phyloP scores from a whole-genome alignment of 2,888 invertebrate species.

The Sthenelais limicola region DNA sequence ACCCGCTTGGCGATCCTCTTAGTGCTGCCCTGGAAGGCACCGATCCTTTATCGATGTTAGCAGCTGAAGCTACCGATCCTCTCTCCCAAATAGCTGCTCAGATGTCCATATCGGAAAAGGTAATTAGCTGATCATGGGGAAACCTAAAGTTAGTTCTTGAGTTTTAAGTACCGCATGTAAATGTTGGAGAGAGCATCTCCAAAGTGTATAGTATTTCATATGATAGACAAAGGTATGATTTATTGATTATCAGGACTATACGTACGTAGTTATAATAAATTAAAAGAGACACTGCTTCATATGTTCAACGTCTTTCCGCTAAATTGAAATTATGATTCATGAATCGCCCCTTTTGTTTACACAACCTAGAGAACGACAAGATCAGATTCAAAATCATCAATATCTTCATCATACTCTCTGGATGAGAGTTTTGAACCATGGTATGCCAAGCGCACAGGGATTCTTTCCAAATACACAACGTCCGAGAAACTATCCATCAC shows the following conservation, averaged over 20 bases:
- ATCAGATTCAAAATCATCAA: constrained; percentile 5
- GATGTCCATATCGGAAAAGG: constrained; percentile 23
- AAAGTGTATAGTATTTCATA: no score
- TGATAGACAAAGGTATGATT: no score
- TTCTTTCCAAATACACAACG: constrained; percentile 92
- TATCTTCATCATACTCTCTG: constrained; percentile 43
- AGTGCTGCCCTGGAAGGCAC: constrained; percentile 78
- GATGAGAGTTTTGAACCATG: constrained; percentile 80
- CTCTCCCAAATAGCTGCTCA: constrained; percentile 61
- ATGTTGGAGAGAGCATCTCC: no score
- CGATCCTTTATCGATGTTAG: constrained; percentile 84
- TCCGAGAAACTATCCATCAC: constrained; percentile 93
- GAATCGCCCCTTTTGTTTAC: no score
- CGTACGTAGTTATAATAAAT: no score
- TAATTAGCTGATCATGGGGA: no score
- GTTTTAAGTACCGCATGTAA: no score
- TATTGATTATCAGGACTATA: no score
- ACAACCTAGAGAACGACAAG: constrained; percentile 6
- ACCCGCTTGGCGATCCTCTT: constrained; percentile 54
- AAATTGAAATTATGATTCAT: no score
- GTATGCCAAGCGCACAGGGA: constrained; percentile 82
- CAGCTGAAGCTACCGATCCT: constrained; percentile 76
- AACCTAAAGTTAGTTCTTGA: no score
- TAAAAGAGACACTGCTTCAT: no score
- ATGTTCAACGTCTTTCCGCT: no score